Evolutionary conservation across 2,888 invertebrate genomes (phyloP).

Genomic region (Heliconius erato): DNA sequence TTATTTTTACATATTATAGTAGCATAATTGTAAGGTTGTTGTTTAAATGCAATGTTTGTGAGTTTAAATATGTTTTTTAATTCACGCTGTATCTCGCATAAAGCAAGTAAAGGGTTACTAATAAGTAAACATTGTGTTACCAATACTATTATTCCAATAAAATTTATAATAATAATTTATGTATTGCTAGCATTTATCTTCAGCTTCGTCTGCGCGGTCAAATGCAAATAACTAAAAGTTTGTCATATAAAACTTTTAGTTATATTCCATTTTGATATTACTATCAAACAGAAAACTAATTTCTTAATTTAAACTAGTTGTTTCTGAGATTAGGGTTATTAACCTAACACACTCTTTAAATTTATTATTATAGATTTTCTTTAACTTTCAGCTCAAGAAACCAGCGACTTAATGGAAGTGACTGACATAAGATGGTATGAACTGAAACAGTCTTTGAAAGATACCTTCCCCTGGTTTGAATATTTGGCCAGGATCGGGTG

Average conservation of each 20-base stretch:
- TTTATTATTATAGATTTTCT: neutral
- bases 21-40: too few relatives aligned
- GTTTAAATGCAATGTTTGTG: too few relatives aligned
- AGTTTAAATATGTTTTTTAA: neutral
- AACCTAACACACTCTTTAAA: too few relatives aligned
- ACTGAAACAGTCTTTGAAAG: slow-evolving; percentile 90
- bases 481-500: slow-evolving; percentile 98
- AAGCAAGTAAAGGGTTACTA: neutral
- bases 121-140: neutral
- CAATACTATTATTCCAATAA: neutral
- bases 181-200: too few relatives aligned
- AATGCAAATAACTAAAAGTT: too few relatives aligned
- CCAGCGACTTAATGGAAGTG: slow-evolving; percentile 86
- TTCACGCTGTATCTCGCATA: neutral
- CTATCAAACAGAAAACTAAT: too few relatives aligned
- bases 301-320: too few relatives aligned
- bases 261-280: too few relatives aligned
- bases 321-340: neutral
- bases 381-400: slow-evolving; percentile 55
- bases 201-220: too few relatives aligned
- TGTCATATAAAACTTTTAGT: too few relatives aligned
- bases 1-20: too few relatives aligned
- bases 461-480: slow-evolving; percentile 96
- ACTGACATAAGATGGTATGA: slow-evolving; percentile 91
- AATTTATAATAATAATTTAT: too few relatives aligned